Evolutionary conservation across 2,797 vertebrate genomes (phyloP), one percentile per base, ranked within the genome.

Genomic region (Octomys mimax): DNA sequence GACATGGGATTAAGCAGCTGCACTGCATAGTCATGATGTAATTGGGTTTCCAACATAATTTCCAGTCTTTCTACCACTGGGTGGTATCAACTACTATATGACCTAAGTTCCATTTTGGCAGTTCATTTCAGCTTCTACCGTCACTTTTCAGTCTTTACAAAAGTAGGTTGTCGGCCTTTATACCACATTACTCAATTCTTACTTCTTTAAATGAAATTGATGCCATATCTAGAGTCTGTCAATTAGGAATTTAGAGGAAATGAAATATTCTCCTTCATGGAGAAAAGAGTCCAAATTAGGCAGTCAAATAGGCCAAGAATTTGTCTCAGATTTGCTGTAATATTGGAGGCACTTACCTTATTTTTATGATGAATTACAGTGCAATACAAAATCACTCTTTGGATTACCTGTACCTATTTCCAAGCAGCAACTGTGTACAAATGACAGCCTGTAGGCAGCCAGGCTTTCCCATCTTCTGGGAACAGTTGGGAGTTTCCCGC

Each of bases 1-100:
- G 96, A 77, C 83, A 31, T 87, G 90, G 85, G 85, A 92, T 93
- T 90, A 95, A 78, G 82, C 87, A 96, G 96, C 94, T 90, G 89
- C 73, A 42, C 78, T 90, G 66, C 61, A 91, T 49, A 62, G 75
- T 94, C 79, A 77, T 91, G 87, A 94, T 93, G 95, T 95, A 33
- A 94, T 85, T 84, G 61, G 71, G 70, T 94, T 96, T 95, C 83
- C 91, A 59, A 71, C 86, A 39, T 93, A 59, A 90, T 95, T 96
- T 96, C 64, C 85, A 87, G 64, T 77, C 82, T 94, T 91, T 46
- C 88, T 80, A 2, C 82, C 26, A 21, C 87, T 95, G 88, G 92
- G 96, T 94, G 92, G 94, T 80, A 80, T 62, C 78, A 13, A 18
- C 49, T 36, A 28, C 89, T 42, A 1, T 66, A 39, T 77, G 89